Percentiles rank a stretch among this genome's conserved stretches.
phyloP scores from a whole-genome alignment of 2,113 vertebrate genomes.

The Eulacestoma nigropectus region DNA sequence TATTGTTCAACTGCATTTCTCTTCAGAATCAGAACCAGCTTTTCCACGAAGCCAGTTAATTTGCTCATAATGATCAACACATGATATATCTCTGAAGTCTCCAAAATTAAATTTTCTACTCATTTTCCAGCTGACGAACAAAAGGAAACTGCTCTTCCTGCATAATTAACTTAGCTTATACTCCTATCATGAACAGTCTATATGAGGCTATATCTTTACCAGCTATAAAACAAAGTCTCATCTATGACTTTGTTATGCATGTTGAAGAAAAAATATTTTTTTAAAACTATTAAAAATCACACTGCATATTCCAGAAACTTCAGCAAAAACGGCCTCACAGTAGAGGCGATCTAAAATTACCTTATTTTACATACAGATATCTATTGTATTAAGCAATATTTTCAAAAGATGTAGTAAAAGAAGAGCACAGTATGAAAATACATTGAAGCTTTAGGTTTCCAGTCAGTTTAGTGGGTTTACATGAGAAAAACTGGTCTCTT shows the following conservation, averaged over 20 bases:
- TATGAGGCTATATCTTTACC: background rate
- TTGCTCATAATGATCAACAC: background rate
- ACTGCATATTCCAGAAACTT: background rate
- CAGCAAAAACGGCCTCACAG: background rate
- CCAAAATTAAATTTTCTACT: conserved; percentile 21
- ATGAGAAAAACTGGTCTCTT: background rate
- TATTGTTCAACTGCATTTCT: background rate
- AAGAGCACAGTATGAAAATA: background rate
- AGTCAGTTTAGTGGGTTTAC: background rate
- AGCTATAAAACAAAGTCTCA: background rate
- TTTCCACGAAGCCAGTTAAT: background rate
- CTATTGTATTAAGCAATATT: background rate
- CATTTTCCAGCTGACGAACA: conserved; percentile 19
- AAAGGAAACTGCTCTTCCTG: background rate
- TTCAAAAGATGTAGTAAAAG: background rate
- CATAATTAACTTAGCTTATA: background rate
- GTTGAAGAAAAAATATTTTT: background rate
- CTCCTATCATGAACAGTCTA: background rate
- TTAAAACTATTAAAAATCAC: background rate
- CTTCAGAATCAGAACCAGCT: background rate
- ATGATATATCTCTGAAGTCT: background rate
- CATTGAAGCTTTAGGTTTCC: background rate
- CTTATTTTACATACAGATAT: background rate
- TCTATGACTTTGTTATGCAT: background rate
- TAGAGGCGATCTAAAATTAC: background rate